Percentiles rank a stretch among this genome's conserved stretches.
These are phyloP conservation scores for Microcebus murinus DNA, from an alignment of 2,113 vertebrate genomes.

Conservation along the genomic window DNA sequence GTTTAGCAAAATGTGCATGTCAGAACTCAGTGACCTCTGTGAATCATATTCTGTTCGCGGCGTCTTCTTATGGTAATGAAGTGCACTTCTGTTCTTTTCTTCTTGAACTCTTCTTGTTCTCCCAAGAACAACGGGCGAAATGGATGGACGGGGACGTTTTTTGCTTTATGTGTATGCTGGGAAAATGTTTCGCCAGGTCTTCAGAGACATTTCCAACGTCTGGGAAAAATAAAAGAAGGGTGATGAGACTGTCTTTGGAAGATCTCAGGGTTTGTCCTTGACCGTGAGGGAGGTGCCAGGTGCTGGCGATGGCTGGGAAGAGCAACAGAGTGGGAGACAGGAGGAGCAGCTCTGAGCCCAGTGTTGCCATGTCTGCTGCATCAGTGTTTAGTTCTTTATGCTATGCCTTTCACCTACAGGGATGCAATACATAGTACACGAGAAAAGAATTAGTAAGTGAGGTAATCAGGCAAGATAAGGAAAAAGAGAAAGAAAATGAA, in stretches of 20 bases:
- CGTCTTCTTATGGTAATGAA: neutral
- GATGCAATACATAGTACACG: rapidly evolving
- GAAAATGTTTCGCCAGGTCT: neutral
- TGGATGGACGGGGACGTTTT: neutral
- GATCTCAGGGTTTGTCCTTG: neutral
- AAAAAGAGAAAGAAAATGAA: neutral
- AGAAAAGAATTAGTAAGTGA: neutral
- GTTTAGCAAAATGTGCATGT: slow-evolving; percentile 76
- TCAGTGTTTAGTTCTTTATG: neutral
- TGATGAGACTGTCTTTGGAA: neutral
- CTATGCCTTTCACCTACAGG: neutral
- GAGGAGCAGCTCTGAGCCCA: neutral
- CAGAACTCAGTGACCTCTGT: slow-evolving; percentile 77
- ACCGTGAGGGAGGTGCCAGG: neutral
- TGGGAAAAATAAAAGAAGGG: neutral
- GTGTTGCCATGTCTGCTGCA: rapidly evolving
- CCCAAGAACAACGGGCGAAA: neutral
- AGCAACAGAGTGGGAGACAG: rapidly evolving
- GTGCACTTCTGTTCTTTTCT: neutral
- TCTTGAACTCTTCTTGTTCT: neutral
- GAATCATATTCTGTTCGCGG: neutral
- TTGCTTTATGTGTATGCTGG: neutral
- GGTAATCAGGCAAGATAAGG: neutral
- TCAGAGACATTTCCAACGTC: neutral
- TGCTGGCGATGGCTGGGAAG: neutral